Evolutionary conservation across 2,113 vertebrate species (phyloP), one percentile per base, ranked within the genome.

Genomic region (Thunnus thynnus): DNA sequence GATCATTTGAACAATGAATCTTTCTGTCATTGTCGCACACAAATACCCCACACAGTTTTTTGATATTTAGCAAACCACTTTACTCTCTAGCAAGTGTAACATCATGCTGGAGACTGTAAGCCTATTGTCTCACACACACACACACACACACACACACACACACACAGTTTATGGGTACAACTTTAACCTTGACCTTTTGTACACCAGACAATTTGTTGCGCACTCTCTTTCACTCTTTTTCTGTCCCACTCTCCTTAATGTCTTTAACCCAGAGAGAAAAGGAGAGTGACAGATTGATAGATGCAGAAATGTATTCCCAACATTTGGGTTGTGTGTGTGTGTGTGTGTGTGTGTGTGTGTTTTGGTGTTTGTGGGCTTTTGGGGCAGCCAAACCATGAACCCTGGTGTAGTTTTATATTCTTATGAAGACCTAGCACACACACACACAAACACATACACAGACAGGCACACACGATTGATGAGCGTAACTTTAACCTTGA

Each of bases 151-250:
- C 27, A 27, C 63, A 57, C 62, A 50, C 61, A 66, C 13, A 20
- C 12, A 47, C 62, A 60, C 25, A 72, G 66, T 84, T 47, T 76
- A 83, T 55, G 46, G 60, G 10, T 20, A 50, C 51, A 36, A 51
- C 65, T 69, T 78, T 78, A 62, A 75, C 79, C 80, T 51, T 85
- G 60, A 70, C 75, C 64, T 76, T 62, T 5, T 63, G 44, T 73
- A 73, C 60, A 32, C 47, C 61, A 22, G 13, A 65, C 48, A 51
- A 58, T 75, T 17, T 72, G 67, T 80, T 55, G 54, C 58, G 20
- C 50, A 6, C 50, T 71, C 68, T 85, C 70, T 74, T 58, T 64
- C 52, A 48, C 46, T 57, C 25, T 41, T 61, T 73, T 22, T 57
- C 36, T 75, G 50, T 51, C 30, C 61, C 13, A 1, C 36, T 62